These are phyloP conservation scores for Hozukius guyotensis DNA, from an alignment of 2,797 vertebrate genomes.

Conservation along the genomic window DNA sequence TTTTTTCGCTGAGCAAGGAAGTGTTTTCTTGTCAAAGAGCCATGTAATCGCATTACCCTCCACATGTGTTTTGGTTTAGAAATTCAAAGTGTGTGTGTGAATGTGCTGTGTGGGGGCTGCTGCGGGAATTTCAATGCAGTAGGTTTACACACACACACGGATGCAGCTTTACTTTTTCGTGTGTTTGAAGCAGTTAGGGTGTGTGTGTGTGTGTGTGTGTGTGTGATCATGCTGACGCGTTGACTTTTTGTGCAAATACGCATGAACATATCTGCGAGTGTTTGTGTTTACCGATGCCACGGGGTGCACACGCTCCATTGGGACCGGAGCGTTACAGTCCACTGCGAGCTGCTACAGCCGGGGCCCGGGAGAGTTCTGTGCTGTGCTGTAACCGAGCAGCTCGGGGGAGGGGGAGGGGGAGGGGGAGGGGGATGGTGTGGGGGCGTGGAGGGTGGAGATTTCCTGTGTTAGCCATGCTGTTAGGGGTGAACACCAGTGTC, in stretches of 20 bases:
- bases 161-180: neutral
- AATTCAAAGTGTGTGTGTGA: constrained; percentile 41
- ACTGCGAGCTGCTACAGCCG: constrained; percentile 43
- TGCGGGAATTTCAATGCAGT: constrained; percentile 22
- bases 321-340: constrained; percentile 57
- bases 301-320: constrained; percentile 54
- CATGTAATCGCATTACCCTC: constrained; percentile 77
- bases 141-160: constrained; percentile 13
- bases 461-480: constrained; percentile 72
- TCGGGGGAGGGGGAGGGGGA: neutral
- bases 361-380: constrained; percentile 49
- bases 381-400: constrained; percentile 60
- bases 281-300: constrained; percentile 60
- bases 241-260: constrained; percentile 39
- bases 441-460: constrained; percentile 38
- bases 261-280: constrained; percentile 55
- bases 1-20: constrained; percentile 66
- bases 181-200: constrained; percentile 7
- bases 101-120: constrained; percentile 21
- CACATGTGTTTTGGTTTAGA: constrained; percentile 73
- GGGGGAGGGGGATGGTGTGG: neutral
- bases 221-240: constrained; percentile 13
- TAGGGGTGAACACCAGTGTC: constrained; percentile 72
- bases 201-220: neutral
- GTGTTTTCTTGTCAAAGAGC: constrained; percentile 73